These are phyloP conservation scores for Pemphredon lugubris DNA, from an alignment of 2,888 invertebrate species.

Conservation along the genomic window DNA sequence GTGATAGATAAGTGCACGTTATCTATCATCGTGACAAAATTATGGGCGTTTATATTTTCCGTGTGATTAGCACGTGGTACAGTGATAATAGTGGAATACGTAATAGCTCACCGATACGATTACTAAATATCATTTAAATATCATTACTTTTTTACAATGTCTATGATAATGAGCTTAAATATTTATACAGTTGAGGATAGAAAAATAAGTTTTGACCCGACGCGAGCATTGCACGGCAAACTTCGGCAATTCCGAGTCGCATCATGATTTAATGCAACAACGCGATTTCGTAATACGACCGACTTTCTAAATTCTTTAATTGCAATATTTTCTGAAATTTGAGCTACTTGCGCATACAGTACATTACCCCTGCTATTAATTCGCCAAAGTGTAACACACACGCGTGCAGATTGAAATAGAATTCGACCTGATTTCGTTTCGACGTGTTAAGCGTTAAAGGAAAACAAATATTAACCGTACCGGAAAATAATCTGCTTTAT, in stretches of 20 bases:
- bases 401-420: too few relatives aligned
- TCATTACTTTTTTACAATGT: background rate
- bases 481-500: too few relatives aligned
- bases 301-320: constrained; percentile 8
- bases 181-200: too few relatives aligned
- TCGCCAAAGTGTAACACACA: too few relatives aligned
- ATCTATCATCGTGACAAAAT: constrained; percentile 1
- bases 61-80: background rate
- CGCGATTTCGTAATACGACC: background rate
- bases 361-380: background rate
- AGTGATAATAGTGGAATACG: background rate
- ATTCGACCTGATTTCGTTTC: too few relatives aligned
- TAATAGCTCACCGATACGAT: too few relatives aligned
- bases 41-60: background rate
- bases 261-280: background rate
- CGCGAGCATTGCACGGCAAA: too few relatives aligned
- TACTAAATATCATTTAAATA: too few relatives aligned
- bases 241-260: background rate
- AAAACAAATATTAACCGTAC: too few relatives aligned
- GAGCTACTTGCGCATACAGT: background rate
- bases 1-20: too few relatives aligned
- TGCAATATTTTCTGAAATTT: background rate
- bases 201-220: too few relatives aligned
- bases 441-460: too few relatives aligned
- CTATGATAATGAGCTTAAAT: background rate